These are phyloP conservation scores for Lanius ludovicianus DNA, from an alignment of 2,113 vertebrate species.

Conservation along the genomic window DNA sequence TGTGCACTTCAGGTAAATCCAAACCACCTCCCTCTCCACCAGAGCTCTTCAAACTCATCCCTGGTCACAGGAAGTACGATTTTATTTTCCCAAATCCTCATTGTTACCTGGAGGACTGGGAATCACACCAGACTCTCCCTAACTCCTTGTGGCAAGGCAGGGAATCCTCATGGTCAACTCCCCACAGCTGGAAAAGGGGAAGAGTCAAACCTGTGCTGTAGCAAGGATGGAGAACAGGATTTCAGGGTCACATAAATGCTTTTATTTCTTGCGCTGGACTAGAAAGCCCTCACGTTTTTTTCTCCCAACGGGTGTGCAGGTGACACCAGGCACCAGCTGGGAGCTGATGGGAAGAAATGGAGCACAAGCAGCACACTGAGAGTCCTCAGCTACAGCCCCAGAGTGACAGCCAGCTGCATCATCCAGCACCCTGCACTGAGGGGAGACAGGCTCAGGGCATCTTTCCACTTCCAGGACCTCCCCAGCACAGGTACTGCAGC, in stretches of 20 bases:
- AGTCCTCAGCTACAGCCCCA: background rate
- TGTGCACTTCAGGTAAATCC: background rate
- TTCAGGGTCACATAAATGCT: accelerated
- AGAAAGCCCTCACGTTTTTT: background rate
- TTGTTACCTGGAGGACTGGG: background rate
- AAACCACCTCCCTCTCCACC: background rate
- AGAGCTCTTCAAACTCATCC: background rate
- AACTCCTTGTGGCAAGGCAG: background rate
- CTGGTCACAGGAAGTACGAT: background rate
- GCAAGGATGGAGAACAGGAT: background rate
- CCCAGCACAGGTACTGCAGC: background rate
- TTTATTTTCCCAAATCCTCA: background rate
- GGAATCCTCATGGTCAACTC: background rate
- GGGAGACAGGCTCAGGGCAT: background rate
- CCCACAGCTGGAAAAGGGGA: background rate
- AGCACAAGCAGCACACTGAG: slow-evolving; percentile 51
- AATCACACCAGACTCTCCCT: background rate
- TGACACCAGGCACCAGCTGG: slow-evolving; percentile 32
- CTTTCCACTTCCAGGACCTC: slow-evolving; percentile 37
- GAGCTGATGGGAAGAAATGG: slow-evolving; percentile 62
- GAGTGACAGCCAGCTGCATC: slow-evolving; percentile 35
- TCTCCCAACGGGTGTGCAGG: slow-evolving; percentile 29
- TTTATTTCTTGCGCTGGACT: background rate
- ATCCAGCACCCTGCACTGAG: slow-evolving; percentile 52
- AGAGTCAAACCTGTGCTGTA: background rate